Base-by-base conservation (phyloP, 1,140 invertebrate genomes). In the Habropoda laboriosa region DNA sequence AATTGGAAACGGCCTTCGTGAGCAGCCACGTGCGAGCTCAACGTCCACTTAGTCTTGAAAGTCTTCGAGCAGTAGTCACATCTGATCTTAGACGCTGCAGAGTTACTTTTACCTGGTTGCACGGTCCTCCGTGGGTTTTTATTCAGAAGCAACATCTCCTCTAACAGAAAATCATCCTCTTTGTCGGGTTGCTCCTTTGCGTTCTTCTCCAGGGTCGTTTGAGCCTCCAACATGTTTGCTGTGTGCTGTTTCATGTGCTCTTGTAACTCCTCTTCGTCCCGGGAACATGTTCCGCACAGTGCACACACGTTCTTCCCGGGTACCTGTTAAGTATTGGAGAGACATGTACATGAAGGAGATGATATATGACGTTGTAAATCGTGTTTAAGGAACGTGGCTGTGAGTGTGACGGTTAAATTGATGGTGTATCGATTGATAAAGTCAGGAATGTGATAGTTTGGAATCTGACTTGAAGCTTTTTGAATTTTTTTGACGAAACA, bases 11-110 rank as follows among this genome's bases (percentile, higher is more conserved):
- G 89, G 18, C 92, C 92, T 55, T 93, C 91, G 74, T 93, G 92
- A 7, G 92, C 92, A 0, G 92, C 92, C 0, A 93, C 91, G 51
- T 93, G 92, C 3, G 92, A 92, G 68, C 89, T 92, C n/a, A 93
- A 58, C 0, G 92, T 93, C 92, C 92, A 93, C 55, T 93, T 93
- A 0, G 92, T 92, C 73, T 93, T 93, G 77, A 93, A 93, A 0
- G 92, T 93, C 30, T 93, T 93, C n/a, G 90, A 92, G 49, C 92
- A 93, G 12, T 93, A 93, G 40, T 92, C 90, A 61, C 92, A 93
- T 3, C 91, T 87, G 32, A 93, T 92, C 61, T 92, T 91, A 1
- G 81, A 79, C 12, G 35, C 60, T 18, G 57, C 72, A 2, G 53
- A 30, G 18, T 32, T 72, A 27, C n/a, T 67, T 49, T 79, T 84